Conservation (phyloP, 2,113 vertebrate genomes). For the Oncorhynchus nerka region DNA sequence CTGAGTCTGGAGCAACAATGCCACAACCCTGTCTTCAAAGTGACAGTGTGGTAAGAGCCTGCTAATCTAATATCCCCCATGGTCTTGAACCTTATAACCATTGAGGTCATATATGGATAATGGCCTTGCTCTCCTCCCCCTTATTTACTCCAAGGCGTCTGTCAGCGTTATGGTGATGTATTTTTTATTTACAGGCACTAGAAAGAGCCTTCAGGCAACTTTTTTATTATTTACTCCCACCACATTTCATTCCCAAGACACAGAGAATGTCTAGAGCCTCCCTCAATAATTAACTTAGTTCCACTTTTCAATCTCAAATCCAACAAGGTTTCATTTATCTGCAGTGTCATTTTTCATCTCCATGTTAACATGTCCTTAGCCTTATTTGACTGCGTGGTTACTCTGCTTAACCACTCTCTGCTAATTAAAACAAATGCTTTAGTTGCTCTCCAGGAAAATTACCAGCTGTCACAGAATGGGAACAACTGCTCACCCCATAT, state of each 20-base stretch:
- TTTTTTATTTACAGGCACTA: conserved; percentile 2
- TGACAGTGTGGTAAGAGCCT: too few species aligned
- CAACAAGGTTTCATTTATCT: background rate
- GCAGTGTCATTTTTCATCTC: background rate
- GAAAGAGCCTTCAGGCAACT: conserved; percentile 5
- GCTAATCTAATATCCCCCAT: too few species aligned
- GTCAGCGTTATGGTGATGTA: background rate
- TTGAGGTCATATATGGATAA: background rate
- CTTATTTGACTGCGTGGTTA: background rate
- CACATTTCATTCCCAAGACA: conserved; percentile 5
- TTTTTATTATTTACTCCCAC: conserved; percentile 26
- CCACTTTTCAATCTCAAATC: background rate
- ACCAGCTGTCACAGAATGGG: background rate
- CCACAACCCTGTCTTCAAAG: too few species aligned
- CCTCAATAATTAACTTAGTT: conserved; percentile 5
- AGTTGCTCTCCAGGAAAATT: background rate
- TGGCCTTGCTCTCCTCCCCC: background rate
- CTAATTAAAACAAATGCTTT: background rate
- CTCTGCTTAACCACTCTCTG: background rate
- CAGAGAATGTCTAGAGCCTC: background rate
- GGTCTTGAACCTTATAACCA: too few species aligned
- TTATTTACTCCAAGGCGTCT: background rate
- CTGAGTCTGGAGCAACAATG: too few species aligned
- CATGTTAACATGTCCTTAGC: conserved; percentile 30
- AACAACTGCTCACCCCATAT: background rate